Base-by-base conservation (phyloP, 2,888 invertebrate species). In the Julus scandinavius region DNA sequence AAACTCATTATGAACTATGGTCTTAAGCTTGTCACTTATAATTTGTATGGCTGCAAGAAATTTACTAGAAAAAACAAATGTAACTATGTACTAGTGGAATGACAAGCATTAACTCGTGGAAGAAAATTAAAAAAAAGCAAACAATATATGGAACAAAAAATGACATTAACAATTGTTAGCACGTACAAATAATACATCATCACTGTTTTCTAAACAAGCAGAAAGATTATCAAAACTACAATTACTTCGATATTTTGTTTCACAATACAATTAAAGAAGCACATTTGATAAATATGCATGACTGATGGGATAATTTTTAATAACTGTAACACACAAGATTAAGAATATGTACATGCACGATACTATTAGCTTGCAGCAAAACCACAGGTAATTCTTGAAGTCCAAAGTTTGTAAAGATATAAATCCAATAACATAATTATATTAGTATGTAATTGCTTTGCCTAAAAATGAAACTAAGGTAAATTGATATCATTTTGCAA, bases 181-280 rank as follows among this genome's bases (percentile, higher is more conserved):
- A 29, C n/a, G 15, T 15, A 63, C 72, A 72, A 72, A 72, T 72
- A 29, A 72, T 72, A 72, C 72, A 72, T 72, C 11, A 15, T 9
- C 63, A 20, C 9, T 63, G 20, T 72, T 29, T 72, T 29, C 72
- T 72, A 72, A 72, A 72, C 13, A 72, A 72, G 72, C 29, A 29
- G 72, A 72, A 72, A 72, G 29, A 29, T 72, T 72, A 72, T 72
- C 29, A 72, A 72, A 45, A 72, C 29, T 9, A 72, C 72, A 29
- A 72, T 72, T 72, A 72, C 72, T 72, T 72, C n/a, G n/a, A 17
- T 54, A 54, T 63, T 63, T 63, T 20, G 72, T 72, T 72, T 72
- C 72, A 72, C 29, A 6, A 72, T 72, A 29, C 72, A 72, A 72
- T 29, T 20, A 72, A 29, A 72, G 72, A 29, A 72, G 58, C 72